phyloP scores from a whole-genome alignment of 53 echinoderm and acorn worm species.

The Paelopatides confundens region DNA sequence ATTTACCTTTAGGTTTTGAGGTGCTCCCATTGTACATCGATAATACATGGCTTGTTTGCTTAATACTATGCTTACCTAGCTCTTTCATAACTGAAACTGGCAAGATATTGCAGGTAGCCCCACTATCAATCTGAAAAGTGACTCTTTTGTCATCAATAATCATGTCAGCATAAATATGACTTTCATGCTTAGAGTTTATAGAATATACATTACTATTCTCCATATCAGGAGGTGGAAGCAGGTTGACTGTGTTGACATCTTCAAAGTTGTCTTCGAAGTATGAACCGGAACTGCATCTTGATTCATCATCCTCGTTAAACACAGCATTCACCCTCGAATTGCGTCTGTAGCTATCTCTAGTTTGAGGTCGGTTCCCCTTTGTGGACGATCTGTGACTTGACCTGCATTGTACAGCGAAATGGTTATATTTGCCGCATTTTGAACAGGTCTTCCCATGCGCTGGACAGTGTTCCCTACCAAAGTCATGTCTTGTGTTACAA shows the following conservation, averaged over 20 bases:
- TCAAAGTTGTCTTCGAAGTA: slow-evolving; percentile 6
- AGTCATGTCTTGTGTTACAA: slow-evolving; percentile 47
- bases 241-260: slow-evolving; percentile 18
- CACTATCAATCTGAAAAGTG: slow-evolving; percentile 70
- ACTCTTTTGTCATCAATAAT: slow-evolving; percentile 19
- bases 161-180: slow-evolving; percentile 45
- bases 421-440: slow-evolving; percentile 42
- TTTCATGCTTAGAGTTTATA: slow-evolving; percentile 8
- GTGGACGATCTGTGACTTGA: not conserved
- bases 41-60: slow-evolving; percentile 31
- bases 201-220: not conserved
- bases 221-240: not conserved
- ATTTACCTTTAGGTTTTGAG: slow-evolving; percentile 54
- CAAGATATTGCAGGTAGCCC: slow-evolving; percentile 66
- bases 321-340: slow-evolving; percentile 2
- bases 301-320: not conserved
- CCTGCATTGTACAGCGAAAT: slow-evolving; percentile 46
- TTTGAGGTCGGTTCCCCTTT: too few relatives aligned
- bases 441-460: slow-evolving; percentile 48
- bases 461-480: slow-evolving; percentile 53
- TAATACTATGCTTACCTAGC: slow-evolving; percentile 21
- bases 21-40: slow-evolving; percentile 61
- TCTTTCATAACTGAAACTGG: slow-evolving; percentile 28
- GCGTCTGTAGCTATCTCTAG: too few relatives aligned
- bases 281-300: not conserved